Evolutionary conservation across 23 tunicate genomes (phyloP), one percentile per base, ranked within the genome.

Genomic region (Halocynthia aurantium): DNA sequence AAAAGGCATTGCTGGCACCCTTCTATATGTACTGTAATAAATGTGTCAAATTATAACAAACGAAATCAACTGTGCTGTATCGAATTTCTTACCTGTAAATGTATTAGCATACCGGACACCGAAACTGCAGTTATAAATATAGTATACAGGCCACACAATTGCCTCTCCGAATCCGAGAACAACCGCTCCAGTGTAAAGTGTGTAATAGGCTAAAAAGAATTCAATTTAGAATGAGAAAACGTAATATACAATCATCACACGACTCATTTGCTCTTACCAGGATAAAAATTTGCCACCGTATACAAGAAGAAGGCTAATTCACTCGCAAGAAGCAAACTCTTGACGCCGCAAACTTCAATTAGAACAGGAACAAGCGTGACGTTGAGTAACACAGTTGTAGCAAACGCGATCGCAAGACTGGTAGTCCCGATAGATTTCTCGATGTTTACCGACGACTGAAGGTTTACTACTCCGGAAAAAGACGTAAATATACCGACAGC

Each of bases 381-480:
- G 63, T 74, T 74, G 8, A 54, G 8, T 8, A 74, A 44, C 8
- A 74, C 56, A 10, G 78, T 74, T 8, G 62, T 54, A 11, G 78
- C 78, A 54, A 53, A 74, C 2, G 64, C 55, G 13, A 74, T 53
- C 31, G 78, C 78, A 22, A 74, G 31, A n/a, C 78, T 74, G 5
- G 78, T 53, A 8, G 78, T 74, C 8, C 78, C 78, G 9, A 74
- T 22, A 8, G 78, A 74, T 54, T 74, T 64, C 21, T 74, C 78
- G 21, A 74, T 54, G 31, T 74, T 74, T 54, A 74, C 20, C 64
- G 78, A 51, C 13, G 78, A 74, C 31, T 74, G 78, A 8, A 74
- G 56, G 20, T 54, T 56, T 8, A 10, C 20, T 51, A 74, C 78
- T 56, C 78, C 78, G 13, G 78, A 74, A n/a, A 51, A 74, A 8